Conservation (phyloP, 1,140 invertebrate species). For the Brachionus paranguensis region DNA sequence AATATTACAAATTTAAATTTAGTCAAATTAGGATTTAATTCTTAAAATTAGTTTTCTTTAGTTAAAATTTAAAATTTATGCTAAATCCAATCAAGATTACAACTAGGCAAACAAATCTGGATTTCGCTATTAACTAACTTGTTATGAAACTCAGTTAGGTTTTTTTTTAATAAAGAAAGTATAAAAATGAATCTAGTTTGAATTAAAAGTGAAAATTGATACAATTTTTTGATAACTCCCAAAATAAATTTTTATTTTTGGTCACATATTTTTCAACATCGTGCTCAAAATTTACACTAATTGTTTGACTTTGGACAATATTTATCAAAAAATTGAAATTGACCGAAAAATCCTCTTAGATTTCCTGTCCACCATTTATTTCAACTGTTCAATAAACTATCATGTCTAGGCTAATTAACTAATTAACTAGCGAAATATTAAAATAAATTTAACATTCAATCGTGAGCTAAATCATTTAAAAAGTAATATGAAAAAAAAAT, state of each 20-base stretch:
- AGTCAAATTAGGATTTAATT: background rate
- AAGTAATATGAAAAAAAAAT: background rate
- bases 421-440: background rate
- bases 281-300: background rate
- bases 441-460: background rate
- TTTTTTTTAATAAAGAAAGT: background rate
- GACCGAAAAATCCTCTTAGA: background rate
- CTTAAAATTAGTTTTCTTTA: background rate
- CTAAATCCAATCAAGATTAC: background rate
- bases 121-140: background rate
- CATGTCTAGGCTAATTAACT: constrained; percentile 22
- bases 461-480: background rate
- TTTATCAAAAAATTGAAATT: background rate
- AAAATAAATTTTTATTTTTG: background rate
- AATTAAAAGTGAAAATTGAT: background rate
- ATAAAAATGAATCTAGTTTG: background rate
- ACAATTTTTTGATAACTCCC: background rate
- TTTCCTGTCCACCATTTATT: background rate
- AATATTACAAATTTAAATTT: background rate
- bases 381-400: background rate
- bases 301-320: constrained; percentile 11
- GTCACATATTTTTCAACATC: constrained; percentile 17
- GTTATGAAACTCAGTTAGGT: background rate
- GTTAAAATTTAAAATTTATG: background rate
- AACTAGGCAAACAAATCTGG: background rate